These are phyloP conservation scores for Gymnogyps californianus DNA, from an alignment of 2,113 vertebrate genomes.

Conservation along the genomic window DNA sequence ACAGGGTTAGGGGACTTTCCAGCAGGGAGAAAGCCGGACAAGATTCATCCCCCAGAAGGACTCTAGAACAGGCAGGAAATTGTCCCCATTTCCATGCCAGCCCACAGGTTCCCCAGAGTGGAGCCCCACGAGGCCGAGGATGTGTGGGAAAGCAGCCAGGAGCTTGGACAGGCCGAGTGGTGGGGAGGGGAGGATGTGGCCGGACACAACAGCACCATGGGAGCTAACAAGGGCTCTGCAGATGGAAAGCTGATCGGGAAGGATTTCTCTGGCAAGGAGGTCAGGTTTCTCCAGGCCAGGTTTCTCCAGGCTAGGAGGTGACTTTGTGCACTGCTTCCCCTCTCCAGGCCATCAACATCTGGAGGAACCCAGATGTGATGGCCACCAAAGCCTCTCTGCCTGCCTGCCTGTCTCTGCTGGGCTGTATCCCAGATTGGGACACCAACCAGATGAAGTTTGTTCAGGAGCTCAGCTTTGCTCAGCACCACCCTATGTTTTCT, in stretches of 20 bases:
- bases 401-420: not conserved
- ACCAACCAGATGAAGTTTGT: not conserved
- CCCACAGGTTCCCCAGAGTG: not conserved
- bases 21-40: not conserved
- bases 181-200: not conserved
- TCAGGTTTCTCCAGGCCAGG: not conserved
- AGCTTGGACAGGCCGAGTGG: not conserved
- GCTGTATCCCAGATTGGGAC: rapidly evolving
- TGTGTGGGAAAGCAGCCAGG: not conserved
- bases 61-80: not conserved
- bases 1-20: not conserved
- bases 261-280: not conserved
- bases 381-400: not conserved
- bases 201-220: not conserved
- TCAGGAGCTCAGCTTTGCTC: not conserved
- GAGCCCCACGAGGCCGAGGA: not conserved
- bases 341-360: not conserved
- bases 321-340: not conserved
- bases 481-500: not conserved
- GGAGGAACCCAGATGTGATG: not conserved
- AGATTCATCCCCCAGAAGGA: not conserved
- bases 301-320: not conserved
- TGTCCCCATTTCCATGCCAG: not conserved
- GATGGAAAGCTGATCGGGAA: not conserved
- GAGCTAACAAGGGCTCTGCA: not conserved